Base-by-base conservation (phyloP, 2,888 invertebrate genomes). In the Cremastinae sp. region DNA sequence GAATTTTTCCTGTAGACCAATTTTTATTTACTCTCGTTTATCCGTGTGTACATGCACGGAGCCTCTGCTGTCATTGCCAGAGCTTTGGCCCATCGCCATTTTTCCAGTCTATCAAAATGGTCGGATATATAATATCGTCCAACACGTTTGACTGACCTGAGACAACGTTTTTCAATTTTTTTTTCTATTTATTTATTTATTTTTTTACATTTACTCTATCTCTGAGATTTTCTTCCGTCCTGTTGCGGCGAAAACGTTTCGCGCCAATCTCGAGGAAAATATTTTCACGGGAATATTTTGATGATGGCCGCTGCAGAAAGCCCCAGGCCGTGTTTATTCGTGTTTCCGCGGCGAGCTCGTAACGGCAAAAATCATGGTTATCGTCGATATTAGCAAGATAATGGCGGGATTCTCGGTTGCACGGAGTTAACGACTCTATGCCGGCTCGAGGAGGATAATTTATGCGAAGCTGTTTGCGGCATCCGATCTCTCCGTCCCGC, bases 291-390 rank as follows among this genome's bases (percentile, higher is more conserved):
- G n/a, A 8, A 45, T n/a, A n/a, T 68, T 58, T 47, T 49, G 22
- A 51, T 51, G 22, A 43, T 43, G n/a, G 14, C 28, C 34, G 34
- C 16, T 14, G 54, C 2, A 43, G 41, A 45, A 45, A 34, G 43
- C 5, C 22, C 28, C 16, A 53, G 16, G 49, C 10, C 10, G 9
- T 59, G 34, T 28, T 45, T n/a, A 43, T 18, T n/a, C 38, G 34
- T 59, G 12, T 43, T 18, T 9, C n/a, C 38, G 9, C 51, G 59
- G 74, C 59, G 36, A 41, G 51, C 69, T 74, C 74, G 75, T 79
- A 79, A 79, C 76, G 65, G 70, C 69, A 80, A 81, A 80, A 80
- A 79, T 81, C 78, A 78, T 80, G 79, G 80, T 82, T 81, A 78
- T 80, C 78, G 71, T 75, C 71, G 78, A 78, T 78, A 78, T 78